Conservation (phyloP, 1,140 invertebrate genomes). For the Aphelenchoides avenae region DNA sequence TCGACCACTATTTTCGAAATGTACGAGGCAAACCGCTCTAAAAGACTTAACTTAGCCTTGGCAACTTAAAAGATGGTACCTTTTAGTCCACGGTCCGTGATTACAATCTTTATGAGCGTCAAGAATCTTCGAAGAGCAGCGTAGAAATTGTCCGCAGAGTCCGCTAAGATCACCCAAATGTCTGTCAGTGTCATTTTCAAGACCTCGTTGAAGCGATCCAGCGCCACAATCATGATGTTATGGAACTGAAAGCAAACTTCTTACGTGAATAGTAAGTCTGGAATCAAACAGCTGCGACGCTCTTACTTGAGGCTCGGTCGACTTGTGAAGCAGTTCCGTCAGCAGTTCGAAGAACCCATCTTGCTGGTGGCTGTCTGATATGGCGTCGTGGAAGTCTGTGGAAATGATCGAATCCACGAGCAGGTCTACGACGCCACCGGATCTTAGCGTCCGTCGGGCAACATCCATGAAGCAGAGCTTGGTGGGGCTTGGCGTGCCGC, state of each 20-base stretch:
- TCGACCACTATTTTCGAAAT: slow-evolving; percentile 14
- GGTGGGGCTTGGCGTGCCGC: too few relatives aligned
- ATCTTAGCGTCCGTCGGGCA: too few relatives aligned
- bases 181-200: slow-evolving; percentile 25
- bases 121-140: slow-evolving; percentile 20
- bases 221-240: slow-evolving; percentile 9
- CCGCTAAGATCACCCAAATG: slow-evolving; percentile 35
- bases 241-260: slow-evolving; percentile 24
- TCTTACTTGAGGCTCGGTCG: not conserved
- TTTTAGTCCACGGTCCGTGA: slow-evolving; percentile 1
- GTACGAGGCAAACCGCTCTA: slow-evolving; percentile 9
- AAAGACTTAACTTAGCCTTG: not conserved
- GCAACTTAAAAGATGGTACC: slow-evolving; percentile 5
- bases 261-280: not conserved
- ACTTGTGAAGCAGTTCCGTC: not conserved
- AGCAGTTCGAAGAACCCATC: slow-evolving; percentile 4
- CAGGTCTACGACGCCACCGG: not conserved
- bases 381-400: not conserved
- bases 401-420: not conserved
- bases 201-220: slow-evolving; percentile 19
- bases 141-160: slow-evolving; percentile 25
- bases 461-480: too few relatives aligned
- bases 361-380: not conserved
- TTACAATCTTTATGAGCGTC: slow-evolving; percentile 22
- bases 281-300: not conserved